Conservation (phyloP, 2,797 vertebrate genomes). For the Artibeus jamaicensis region DNA sequence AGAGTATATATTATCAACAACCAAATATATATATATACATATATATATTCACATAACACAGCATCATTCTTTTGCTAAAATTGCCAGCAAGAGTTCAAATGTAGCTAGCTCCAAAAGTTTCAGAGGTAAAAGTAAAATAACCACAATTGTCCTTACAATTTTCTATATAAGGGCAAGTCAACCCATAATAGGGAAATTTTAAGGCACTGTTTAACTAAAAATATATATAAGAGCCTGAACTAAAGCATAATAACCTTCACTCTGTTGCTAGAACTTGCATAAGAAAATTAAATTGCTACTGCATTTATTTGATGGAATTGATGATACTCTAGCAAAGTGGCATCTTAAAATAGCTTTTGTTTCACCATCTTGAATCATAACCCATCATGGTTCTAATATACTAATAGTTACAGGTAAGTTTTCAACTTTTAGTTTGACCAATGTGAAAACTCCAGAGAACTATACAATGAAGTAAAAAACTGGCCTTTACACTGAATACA, state of each 20-base stretch:
- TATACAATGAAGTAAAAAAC: neutral
- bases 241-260: neutral
- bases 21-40: neutral
- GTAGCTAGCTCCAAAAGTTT: neutral
- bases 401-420: neutral
- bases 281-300: constrained; percentile 57
- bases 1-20: neutral
- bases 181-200: neutral
- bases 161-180: neutral
- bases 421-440: neutral
- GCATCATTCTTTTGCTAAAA: neutral
- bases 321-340: constrained; percentile 37
- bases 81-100: neutral
- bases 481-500: neutral
- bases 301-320: constrained; percentile 58
- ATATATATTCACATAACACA: neutral
- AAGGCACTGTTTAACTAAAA: neutral
- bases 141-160: neutral
- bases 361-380: neutral
- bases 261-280: constrained; percentile 6
- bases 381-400: neutral
- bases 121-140: constrained; percentile 6
- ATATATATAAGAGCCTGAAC: neutral
- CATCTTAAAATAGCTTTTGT: neutral
- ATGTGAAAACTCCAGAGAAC: neutral